phyloP scores from a whole-genome alignment of 2,113 vertebrate genomes.

The Bujurquina vittata region DNA sequence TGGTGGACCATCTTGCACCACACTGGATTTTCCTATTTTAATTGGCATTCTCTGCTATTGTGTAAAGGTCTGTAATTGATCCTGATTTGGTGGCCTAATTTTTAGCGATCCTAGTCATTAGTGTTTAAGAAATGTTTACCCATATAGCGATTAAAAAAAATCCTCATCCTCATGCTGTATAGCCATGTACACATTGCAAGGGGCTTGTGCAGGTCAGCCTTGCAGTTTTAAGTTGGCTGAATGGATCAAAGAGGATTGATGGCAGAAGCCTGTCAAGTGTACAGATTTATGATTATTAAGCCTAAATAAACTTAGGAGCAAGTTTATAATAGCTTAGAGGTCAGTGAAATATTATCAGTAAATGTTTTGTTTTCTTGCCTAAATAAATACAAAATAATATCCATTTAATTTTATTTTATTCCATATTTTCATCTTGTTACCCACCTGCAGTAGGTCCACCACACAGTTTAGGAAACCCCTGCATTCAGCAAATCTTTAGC shows the following conservation, averaged over 20 bases:
- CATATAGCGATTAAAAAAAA: not conserved
- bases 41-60: not conserved
- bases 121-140: not conserved
- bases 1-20: too few relatives aligned
- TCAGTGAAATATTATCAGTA: too few relatives aligned
- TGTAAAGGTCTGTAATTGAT: too few relatives aligned
- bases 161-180: too few relatives aligned
- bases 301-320: too few relatives aligned
- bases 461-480: not conserved
- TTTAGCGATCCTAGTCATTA: not conserved
- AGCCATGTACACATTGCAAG: too few relatives aligned
- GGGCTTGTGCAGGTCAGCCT: not conserved
- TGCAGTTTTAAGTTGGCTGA: not conserved
- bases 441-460: not conserved
- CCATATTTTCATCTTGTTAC: not conserved
- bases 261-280: too few relatives aligned
- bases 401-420: not conserved
- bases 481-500: not conserved
- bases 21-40: not conserved
- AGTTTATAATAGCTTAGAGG: too few relatives aligned
- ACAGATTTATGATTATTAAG: too few relatives aligned
- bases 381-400: not conserved
- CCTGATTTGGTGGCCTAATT: not conserved
- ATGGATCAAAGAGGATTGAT: not conserved
- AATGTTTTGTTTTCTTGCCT: too few relatives aligned